phyloP scores from a whole-genome alignment of 2,797 vertebrate species.

The Brachyrhaphis roseni region DNA sequence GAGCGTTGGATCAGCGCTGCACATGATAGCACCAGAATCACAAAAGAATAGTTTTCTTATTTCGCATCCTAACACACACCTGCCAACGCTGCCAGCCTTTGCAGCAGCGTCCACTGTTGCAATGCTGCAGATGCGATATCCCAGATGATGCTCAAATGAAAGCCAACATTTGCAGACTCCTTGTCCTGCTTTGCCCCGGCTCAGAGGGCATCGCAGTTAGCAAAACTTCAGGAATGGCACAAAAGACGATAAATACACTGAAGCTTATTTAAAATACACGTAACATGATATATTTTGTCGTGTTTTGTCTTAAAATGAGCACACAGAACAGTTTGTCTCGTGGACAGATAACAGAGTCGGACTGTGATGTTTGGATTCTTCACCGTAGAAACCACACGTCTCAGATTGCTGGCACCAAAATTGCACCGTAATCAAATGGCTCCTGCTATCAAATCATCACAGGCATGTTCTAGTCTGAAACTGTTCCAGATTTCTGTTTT shows the following conservation, averaged over 20 bases:
- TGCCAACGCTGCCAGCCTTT: slow-evolving; percentile 3
- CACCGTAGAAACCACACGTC: background rate
- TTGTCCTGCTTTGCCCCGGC: background rate
- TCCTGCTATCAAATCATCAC: slow-evolving; percentile 20
- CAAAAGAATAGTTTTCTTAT: slow-evolving; percentile 33
- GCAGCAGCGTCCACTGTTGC: slow-evolving; percentile 15
- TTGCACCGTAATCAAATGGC: slow-evolving; percentile 29
- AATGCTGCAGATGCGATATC: slow-evolving; percentile 5
- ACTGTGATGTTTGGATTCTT: slow-evolving; percentile 2
- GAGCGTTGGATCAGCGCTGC: slow-evolving; percentile 12
- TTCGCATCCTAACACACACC: slow-evolving; percentile 7
- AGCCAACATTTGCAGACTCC: background rate
- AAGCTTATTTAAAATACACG: background rate
- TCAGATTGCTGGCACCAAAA: slow-evolving; percentile 6
- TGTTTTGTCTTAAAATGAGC: background rate
- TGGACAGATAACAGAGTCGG: background rate
- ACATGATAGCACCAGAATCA: slow-evolving; percentile 1
- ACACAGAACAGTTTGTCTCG: background rate
- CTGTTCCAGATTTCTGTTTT: background rate
- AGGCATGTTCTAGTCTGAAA: slow-evolving; percentile 10
- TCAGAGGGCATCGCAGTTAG: background rate
- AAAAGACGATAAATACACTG: background rate
- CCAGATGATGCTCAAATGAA: background rate
- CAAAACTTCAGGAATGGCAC: background rate
- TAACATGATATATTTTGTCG: background rate